Percentiles rank a stretch among this genome's conserved stretches.
phyloP scores from a whole-genome alignment of 2,113 vertebrate species.

The Chlamydotis undulata region DNA sequence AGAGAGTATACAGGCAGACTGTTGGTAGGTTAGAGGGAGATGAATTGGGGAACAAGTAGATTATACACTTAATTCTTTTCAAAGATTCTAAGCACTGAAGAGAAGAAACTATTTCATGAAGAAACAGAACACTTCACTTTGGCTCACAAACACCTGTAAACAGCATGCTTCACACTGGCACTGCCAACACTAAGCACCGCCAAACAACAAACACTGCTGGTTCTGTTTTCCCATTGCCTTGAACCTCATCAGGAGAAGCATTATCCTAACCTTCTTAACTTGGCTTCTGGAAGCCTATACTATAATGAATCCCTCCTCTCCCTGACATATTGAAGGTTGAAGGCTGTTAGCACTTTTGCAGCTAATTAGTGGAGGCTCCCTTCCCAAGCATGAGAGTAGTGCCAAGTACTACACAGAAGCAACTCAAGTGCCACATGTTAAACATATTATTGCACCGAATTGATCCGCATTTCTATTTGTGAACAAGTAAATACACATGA shows the following conservation, averaged over 20 bases:
- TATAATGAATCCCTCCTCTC: constrained; percentile 46
- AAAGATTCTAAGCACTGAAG: neutral
- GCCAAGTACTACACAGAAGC: constrained; percentile 55
- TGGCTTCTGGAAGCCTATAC: constrained; percentile 30
- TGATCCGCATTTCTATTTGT: neutral
- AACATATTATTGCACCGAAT: constrained; percentile 20
- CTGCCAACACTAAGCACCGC: constrained; percentile 19
- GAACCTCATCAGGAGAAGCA: constrained; percentile 29
- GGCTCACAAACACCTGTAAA: constrained; percentile 58
- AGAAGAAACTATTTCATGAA: constrained; percentile 37
- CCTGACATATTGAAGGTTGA: constrained; percentile 57
- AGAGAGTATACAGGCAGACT: neutral
- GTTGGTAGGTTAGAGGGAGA: neutral
- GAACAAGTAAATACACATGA: neutral
- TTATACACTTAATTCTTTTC: constrained; percentile 23
- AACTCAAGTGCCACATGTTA: constrained; percentile 48
- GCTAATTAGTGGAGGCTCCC: constrained; percentile 52
- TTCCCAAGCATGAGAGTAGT: constrained; percentile 13
- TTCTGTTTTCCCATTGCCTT: constrained; percentile 21
- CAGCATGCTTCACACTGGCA: constrained; percentile 36
- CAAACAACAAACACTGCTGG: constrained; percentile 46
- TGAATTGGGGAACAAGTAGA: neutral
- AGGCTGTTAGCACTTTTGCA: constrained; percentile 53
- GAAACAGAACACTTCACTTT: constrained; percentile 28
- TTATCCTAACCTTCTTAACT: constrained; percentile 38